Base-by-base conservation (phyloP, 2,113 vertebrate genomes). In the Nerophis ophidion region DNA sequence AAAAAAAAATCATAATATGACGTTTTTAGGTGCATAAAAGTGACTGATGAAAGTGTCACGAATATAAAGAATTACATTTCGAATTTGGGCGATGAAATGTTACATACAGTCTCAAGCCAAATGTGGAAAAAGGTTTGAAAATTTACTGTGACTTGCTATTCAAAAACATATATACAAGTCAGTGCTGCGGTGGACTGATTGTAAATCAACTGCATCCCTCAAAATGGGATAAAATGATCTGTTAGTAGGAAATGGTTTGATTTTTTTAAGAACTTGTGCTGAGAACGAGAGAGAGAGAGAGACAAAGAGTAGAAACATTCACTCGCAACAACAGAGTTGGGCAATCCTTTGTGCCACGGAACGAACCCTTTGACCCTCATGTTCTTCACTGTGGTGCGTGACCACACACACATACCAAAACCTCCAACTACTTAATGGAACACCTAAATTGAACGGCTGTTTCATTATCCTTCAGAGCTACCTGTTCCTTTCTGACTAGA, bases 231-330 rank as follows among this genome's bases (percentile, higher is more conserved):
- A 42, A 56, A 56, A 56, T 42, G 19, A 56, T 42, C 7, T 19
- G 38, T 56, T 14, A 42, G 54, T 42, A 56, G 52, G 57, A 65
- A 54, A 65, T 49, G 0, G 35, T 68, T 73, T 8, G 15, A 7
- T 40, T 56, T 63, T 46, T 72, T 61, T 40, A 2, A 45, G 47
- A 61, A 33, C 57, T 35, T 8, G 8, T 40, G 38, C 38, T 6
- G 8, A 42, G 38, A 56, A 17, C n/a, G 4, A 38, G 9, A 16
- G 15, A 36, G 34, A 55, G 14, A 55, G 35, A 40, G 15, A 36
- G 15, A 55, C 16, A 56, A 5, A 38, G 38, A 5, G n/a, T 55
- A 11, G 35, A 10, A 55, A 42, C 36, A 56, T 42, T 56, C 16
- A 14, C n/a, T 11, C 12, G 38, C 36, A 42, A 19, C 54, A 44